Percentiles rank a stretch among this genome's conserved stretches.
Conservation (phyloP, 2,797 vertebrate genomes). For the Decapterus maruadsi region DNA sequence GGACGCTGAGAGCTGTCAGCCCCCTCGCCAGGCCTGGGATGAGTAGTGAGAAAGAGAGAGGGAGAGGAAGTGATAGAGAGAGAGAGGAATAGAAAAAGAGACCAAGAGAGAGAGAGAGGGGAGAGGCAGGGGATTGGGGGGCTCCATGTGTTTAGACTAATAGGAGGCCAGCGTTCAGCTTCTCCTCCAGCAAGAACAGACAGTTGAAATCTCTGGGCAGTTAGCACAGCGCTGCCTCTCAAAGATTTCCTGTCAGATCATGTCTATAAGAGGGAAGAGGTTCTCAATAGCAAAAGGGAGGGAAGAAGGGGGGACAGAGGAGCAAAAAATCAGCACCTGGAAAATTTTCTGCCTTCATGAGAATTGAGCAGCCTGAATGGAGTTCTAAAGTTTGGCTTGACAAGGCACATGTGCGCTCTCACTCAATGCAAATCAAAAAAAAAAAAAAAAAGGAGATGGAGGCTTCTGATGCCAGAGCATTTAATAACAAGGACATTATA, state of each 20-base stretch:
- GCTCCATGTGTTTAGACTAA: slow-evolving; percentile 97
- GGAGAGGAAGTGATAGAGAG: slow-evolving; percentile 48
- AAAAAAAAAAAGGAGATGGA: background rate
- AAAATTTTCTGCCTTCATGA: slow-evolving; percentile 88
- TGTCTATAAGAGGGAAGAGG: slow-evolving; percentile 95
- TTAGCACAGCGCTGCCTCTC: slow-evolving; percentile 95
- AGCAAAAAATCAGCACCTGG: slow-evolving; percentile 83
- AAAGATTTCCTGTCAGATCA: slow-evolving; percentile 99
- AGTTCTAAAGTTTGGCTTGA: slow-evolving; percentile 86
- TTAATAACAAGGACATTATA: slow-evolving; percentile 25
- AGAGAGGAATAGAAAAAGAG: slow-evolving; percentile 33
- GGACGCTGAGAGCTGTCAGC: slow-evolving; percentile 95
- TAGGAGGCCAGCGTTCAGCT: slow-evolving; percentile 96
- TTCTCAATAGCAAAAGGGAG: slow-evolving; percentile 90
- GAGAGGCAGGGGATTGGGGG: slow-evolving; percentile 82
- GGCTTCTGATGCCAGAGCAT: slow-evolving; percentile 22
- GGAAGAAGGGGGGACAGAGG: slow-evolving; percentile 8
- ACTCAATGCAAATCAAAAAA: slow-evolving; percentile 24
- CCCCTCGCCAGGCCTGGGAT: slow-evolving; percentile 86
- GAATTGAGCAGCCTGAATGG: slow-evolving; percentile 85
- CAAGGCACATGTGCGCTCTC: slow-evolving; percentile 63
- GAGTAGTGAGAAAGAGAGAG: slow-evolving; percentile 75
- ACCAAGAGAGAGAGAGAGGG: slow-evolving; percentile 20
- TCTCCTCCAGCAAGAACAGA: slow-evolving; percentile 97
- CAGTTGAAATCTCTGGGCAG: slow-evolving; percentile 99